Evolutionary conservation across 1,140 invertebrate genomes (phyloP).

Genomic region (Trissolcus basalis): DNA sequence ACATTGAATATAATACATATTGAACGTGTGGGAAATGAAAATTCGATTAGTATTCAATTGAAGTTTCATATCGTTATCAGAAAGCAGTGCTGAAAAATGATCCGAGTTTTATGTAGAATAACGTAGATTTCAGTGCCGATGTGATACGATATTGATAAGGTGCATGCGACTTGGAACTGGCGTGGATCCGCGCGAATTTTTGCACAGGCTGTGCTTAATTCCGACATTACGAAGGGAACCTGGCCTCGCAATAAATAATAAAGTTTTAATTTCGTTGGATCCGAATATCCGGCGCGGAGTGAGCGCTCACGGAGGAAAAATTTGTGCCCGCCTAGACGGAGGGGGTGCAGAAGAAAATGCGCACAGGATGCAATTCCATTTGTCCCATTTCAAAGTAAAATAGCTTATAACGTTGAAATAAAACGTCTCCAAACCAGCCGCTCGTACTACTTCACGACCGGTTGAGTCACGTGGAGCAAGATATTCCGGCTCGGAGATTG

Average conservation of each 20-base stretch:
- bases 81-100: too few species aligned
- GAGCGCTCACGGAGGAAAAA: constrained; percentile 23
- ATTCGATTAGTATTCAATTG: neutral
- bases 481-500: constrained; percentile 46
- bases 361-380: constrained; percentile 63
- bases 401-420: constrained; percentile 70
- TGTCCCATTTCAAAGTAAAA: constrained; percentile 70
- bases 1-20: too few species aligned
- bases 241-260: constrained; percentile 35
- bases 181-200: constrained; percentile 9
- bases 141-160: constrained; percentile 27
- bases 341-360: constrained; percentile 12
- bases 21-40: too few species aligned
- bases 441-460: constrained; percentile 50
- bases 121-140: constrained; percentile 10
- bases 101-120: constrained; percentile 5
- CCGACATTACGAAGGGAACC: constrained; percentile 15
- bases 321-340: neutral
- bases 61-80: too few species aligned
- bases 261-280: constrained; percentile 47
- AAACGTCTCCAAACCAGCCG: constrained; percentile 53
- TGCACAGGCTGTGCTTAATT: constrained; percentile 30
- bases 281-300: constrained; percentile 32
- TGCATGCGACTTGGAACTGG: constrained; percentile 9
- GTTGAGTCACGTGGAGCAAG: constrained; percentile 46